Base-by-base conservation (phyloP, 1,140 invertebrate genomes). In the Zaprionus tsacasi region DNA sequence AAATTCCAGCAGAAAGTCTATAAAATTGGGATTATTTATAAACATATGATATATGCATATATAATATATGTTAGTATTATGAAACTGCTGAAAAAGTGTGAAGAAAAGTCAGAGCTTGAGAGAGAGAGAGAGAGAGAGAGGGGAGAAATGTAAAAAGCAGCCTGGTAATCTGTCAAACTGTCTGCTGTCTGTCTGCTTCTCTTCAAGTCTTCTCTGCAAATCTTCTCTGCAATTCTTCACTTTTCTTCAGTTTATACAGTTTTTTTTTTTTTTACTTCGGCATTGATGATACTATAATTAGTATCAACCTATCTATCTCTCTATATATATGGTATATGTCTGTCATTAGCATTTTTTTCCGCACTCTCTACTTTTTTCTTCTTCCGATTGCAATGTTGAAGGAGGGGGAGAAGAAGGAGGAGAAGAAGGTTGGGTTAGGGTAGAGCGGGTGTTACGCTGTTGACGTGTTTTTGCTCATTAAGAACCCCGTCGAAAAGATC, bases 391-490 rank as follows among this genome's bases (percentile, higher is more conserved):
- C n/a, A 27, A 45, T 35, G 45, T 10, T 10, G 17, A 25, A 50
- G 11, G n/a, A 43, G 4, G 13, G 5, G n/a, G n/a, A 48, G 8
- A 1, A 21, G 45, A 4, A 13, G 8, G 6, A 21, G 45, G 8
- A 13, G 45, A 12, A 10, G 1, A 13, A 38, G 17, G 45, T 3
- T 8, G 45, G 45, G 17, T 1, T 8, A 50, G 45, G 17, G 15
- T 6, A 17, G n/a, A 6, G 15, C 4, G 15, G 45, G 0, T 35
- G 17, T 66, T 40, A 40, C 59, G 75, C 75, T 57, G 25, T n/a
- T n/a, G n/a, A n/a, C n/a, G n/a, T n/a, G n/a, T 82, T 68, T 55
- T 71, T 68, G 76, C 67, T 75, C 70, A 71, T 76, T 70, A 78
- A 38, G 17, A 12, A 21, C 30, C 52, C 52, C 35, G 55, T 35